Conservation (phyloP, 92 coral and sea anemone species). For the Anthopleura xanthogrammica region DNA sequence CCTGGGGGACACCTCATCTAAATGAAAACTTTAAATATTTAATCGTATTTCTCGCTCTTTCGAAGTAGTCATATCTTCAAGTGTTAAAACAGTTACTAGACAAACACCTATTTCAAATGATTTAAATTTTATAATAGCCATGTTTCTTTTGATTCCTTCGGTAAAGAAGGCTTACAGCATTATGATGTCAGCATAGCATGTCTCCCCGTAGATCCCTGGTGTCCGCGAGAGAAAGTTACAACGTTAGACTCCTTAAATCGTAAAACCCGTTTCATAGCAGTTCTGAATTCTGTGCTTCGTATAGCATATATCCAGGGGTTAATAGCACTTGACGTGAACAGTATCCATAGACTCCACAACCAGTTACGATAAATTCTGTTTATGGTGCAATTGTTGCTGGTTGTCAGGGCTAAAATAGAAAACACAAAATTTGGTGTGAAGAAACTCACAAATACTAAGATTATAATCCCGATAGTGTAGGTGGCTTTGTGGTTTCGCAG, state of each 20-base stretch:
- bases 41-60: too few relatives aligned
- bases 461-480: slow-evolving; percentile 21
- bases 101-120: too few relatives aligned
- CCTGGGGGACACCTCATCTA: too few relatives aligned
- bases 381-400: not conserved
- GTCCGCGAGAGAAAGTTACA: not conserved
- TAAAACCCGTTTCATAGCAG: slow-evolving; percentile 24
- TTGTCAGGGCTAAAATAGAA: slow-evolving; percentile 11
- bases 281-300: slow-evolving; percentile 30
- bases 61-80: too few relatives aligned
- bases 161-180: too few relatives aligned
- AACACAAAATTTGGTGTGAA: slow-evolving; percentile 31
- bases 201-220: too few relatives aligned
- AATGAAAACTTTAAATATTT: too few relatives aligned
- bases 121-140: too few relatives aligned
- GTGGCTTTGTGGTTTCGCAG: slow-evolving; percentile 27
- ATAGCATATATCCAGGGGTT: slow-evolving; percentile 41
- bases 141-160: too few relatives aligned
- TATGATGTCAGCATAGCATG: not conserved
- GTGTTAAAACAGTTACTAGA: too few relatives aligned
- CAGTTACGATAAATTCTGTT: slow-evolving; percentile 21
- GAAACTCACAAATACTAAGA: slow-evolving; percentile 15
- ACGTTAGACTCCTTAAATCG: not conserved
- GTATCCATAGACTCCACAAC: slow-evolving; percentile 29
- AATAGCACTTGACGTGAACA: slow-evolving; percentile 17